These are phyloP conservation scores for Mizuhopecten yessoensis DNA, from an alignment of 1,140 invertebrate species.

Conservation along the genomic window DNA sequence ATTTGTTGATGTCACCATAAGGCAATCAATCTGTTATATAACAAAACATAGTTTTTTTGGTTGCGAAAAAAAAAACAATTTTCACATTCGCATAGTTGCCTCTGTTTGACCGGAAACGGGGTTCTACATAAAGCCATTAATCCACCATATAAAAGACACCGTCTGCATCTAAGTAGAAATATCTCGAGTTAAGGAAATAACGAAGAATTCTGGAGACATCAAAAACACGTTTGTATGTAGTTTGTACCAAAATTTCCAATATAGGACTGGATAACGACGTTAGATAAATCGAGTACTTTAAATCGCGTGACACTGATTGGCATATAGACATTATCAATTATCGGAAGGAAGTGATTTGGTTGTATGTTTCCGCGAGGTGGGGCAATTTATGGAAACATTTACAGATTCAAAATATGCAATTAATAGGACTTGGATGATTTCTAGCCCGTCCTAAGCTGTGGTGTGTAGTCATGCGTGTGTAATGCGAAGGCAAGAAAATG, in stretches of 20 bases:
- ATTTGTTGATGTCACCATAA: too few relatives aligned
- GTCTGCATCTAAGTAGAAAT: background rate
- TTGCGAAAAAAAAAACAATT: too few relatives aligned
- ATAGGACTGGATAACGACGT: background rate
- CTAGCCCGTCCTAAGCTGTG: background rate
- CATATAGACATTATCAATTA: slow-evolving; percentile 15
- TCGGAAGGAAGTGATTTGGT: background rate
- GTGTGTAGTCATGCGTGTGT: background rate
- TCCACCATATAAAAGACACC: background rate
- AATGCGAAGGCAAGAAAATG: background rate
- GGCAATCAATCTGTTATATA: too few relatives aligned
- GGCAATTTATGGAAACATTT: slow-evolving; percentile 10
- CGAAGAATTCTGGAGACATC: background rate
- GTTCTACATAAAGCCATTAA: too few relatives aligned
- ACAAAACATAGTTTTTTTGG: too few relatives aligned
- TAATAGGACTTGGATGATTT: slow-evolving; percentile 19
- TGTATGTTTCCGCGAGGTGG: background rate
- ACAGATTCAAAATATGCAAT: slow-evolving; percentile 20
- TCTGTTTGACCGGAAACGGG: too few relatives aligned
- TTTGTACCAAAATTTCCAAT: background rate
- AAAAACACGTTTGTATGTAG: background rate
- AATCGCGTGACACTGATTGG: slow-evolving; percentile 31
- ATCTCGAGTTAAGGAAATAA: background rate
- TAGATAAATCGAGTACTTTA: background rate
- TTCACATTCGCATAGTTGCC: too few relatives aligned